These are phyloP conservation scores for Zootermopsis nevadensis DNA, from an alignment of 2,888 invertebrate genomes.

Conservation along the genomic window DNA sequence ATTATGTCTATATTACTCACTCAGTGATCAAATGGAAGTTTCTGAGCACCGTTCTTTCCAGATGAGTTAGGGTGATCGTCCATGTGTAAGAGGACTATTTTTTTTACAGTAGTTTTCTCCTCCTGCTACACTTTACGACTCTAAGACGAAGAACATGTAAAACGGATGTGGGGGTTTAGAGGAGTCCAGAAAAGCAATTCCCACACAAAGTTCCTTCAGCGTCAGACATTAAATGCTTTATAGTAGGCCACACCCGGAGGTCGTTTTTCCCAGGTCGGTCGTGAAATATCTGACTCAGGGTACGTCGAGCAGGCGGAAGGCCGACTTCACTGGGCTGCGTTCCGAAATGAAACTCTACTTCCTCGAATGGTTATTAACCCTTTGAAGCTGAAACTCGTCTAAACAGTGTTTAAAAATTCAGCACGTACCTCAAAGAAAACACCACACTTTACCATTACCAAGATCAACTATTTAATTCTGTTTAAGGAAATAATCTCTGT, in stretches of 20 bases:
- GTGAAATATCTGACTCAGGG: not conserved
- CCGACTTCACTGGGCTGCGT: too few species aligned
- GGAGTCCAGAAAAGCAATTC: not conserved
- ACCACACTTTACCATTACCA: too few species aligned
- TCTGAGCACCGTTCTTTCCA: not conserved
- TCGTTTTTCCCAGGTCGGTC: not conserved
- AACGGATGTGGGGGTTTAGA: not conserved
- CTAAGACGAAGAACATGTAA: not conserved
- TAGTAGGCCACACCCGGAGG: not conserved
- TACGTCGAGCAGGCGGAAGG: too few species aligned
- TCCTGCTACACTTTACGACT: not conserved
- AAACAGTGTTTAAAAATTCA: too few species aligned
- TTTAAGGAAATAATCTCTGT: too few species aligned
- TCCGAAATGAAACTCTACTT: too few species aligned
- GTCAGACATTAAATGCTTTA: conserved; percentile 7
- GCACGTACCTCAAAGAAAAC: too few species aligned
- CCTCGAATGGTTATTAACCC: too few species aligned
- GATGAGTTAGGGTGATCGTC: not conserved
- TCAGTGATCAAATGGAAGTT: not conserved
- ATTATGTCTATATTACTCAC: not conserved
- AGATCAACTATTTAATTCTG: too few species aligned
- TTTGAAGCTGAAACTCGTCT: too few species aligned
- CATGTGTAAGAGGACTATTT: not conserved
- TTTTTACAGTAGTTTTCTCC: not conserved
- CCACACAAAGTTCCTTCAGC: not conserved